phyloP scores from a whole-genome alignment of 92 coral and sea anemone genomes.

The Siderastrea radians region DNA sequence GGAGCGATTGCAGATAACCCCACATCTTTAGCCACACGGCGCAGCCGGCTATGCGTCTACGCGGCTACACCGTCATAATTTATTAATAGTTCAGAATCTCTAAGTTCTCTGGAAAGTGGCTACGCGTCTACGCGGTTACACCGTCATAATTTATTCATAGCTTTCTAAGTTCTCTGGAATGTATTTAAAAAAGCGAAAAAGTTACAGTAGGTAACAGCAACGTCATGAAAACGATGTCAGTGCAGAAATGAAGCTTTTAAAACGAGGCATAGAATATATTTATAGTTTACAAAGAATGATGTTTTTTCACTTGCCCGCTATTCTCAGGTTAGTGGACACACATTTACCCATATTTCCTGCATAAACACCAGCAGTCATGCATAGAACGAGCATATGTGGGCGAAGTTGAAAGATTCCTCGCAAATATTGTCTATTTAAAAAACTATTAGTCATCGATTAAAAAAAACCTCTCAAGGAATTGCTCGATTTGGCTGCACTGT shows the following conservation, averaged over 20 bases:
- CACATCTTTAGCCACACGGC: too few species aligned
- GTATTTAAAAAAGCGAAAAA: not conserved
- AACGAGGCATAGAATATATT: not conserved
- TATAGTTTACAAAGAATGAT: not conserved
- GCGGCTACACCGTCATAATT: too few species aligned
- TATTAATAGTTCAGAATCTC: too few species aligned
- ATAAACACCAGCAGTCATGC: not conserved
- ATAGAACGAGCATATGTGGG: not conserved
- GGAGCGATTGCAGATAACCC: too few species aligned
- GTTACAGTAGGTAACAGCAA: not conserved
- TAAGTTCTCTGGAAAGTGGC: too few species aligned
- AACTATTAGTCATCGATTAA: not conserved
- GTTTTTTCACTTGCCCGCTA: not conserved
- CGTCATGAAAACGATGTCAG: not conserved
- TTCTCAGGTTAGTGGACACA: too few species aligned
- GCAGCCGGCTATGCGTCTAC: too few species aligned
- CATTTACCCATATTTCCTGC: too few species aligned
- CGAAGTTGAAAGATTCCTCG: not conserved
- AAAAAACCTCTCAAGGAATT: too few species aligned
- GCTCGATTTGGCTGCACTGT: not conserved
- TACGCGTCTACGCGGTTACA: too few species aligned
- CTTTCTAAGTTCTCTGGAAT: too few species aligned
- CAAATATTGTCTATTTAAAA: not conserved
- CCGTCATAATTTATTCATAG: too few species aligned
- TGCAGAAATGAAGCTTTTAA: not conserved